Conservation (phyloP, 2,113 vertebrate genomes). For the Callipepla californica region DNA sequence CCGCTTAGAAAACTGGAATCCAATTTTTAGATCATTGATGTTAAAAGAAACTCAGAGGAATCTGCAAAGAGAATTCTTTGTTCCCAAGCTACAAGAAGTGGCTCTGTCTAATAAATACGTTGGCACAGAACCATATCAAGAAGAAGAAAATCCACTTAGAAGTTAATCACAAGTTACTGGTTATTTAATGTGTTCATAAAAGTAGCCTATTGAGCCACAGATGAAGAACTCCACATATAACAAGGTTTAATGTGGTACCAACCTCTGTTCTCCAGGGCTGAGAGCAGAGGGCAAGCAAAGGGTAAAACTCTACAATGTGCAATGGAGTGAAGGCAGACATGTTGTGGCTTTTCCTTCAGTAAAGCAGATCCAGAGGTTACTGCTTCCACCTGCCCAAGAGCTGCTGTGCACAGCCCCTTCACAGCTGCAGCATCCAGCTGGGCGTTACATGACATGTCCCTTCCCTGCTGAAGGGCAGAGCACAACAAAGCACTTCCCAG, state of each 20-base stretch:
- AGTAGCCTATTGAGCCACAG: neutral
- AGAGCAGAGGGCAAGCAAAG: neutral
- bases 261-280: neutral
- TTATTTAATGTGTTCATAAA: neutral
- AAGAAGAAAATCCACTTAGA: neutral
- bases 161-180: neutral
- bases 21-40: neutral
- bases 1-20: neutral
- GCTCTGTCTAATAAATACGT: neutral
- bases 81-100: neutral
- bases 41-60: neutral
- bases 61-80: neutral
- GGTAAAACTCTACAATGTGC: neutral
- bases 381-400: neutral
- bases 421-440: neutral
- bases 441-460: rapidly evolving
- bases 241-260: neutral
- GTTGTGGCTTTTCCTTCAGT: neutral
- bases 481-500: neutral
- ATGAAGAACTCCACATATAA: neutral
- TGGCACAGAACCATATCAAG: neutral
- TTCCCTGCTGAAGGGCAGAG: neutral
- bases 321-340: neutral
- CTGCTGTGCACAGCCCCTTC: neutral
- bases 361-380: neutral